Percentiles rank a stretch among this genome's conserved stretches.
Evolutionary conservation across 2,113 vertebrate genomes (phyloP).

Genomic region (Corapipo altera): DNA sequence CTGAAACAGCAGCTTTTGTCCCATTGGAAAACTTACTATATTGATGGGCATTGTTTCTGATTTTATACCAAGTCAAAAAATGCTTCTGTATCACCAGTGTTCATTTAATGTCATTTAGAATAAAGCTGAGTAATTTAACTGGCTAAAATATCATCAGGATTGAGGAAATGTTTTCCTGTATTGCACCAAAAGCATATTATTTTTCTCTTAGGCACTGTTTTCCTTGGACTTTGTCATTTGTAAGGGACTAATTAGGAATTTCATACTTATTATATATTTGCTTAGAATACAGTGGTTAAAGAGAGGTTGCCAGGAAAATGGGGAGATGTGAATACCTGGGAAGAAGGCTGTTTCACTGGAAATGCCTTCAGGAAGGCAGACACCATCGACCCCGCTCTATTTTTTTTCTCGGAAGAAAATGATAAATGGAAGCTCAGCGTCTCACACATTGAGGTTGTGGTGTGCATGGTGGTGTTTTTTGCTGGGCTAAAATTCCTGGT

Average conservation of each 20-base stretch:
- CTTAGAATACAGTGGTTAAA: neutral
- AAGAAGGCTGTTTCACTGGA: neutral
- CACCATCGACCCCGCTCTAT: neutral
- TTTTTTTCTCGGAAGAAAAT: slow-evolving; percentile 9
- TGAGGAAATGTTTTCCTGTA: slow-evolving; percentile 2
- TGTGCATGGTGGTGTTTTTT: neutral
- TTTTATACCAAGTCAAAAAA: neutral
- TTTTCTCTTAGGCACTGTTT: slow-evolving; percentile 43
- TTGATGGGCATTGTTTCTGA: neutral
- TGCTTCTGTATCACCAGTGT: neutral
- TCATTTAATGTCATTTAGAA: neutral
- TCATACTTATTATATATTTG: neutral
- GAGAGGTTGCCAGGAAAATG: slow-evolving; percentile 20
- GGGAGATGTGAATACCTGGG: neutral
- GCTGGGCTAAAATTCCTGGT: slow-evolving; percentile 11
- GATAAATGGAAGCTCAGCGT: slow-evolving; percentile 6
- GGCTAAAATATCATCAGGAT: neutral
- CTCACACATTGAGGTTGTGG: neutral
- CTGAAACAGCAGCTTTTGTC: neutral
- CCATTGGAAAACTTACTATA: neutral
- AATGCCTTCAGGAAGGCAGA: neutral
- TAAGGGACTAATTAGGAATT: slow-evolving; percentile 24
- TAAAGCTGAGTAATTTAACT: neutral
- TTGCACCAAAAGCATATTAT: neutral
- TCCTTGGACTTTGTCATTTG: slow-evolving; percentile 12